phyloP scores from a whole-genome alignment of 2,113 vertebrate species.

The Nansenia antarctica region DNA sequence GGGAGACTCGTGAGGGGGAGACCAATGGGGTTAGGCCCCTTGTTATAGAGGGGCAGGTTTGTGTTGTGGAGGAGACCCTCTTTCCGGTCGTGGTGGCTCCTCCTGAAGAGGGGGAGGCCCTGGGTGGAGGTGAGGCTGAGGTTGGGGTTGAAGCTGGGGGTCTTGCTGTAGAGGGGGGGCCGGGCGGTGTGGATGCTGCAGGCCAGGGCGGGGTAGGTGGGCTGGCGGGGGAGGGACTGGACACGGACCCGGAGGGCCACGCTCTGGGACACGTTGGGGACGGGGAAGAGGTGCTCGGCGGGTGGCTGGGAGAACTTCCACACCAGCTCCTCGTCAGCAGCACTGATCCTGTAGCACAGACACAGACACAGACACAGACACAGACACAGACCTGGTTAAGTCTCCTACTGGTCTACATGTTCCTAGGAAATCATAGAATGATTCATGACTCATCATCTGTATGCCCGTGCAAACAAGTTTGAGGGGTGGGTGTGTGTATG shows the following conservation, averaged over 20 bases:
- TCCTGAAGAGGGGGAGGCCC: conserved; percentile 56
- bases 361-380: too few relatives aligned
- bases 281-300: conserved; percentile 93
- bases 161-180: conserved; percentile 67
- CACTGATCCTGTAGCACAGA: conserved; percentile 85
- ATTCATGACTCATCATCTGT: too few relatives aligned
- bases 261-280: conserved; percentile 93
- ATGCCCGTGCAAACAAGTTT: too few relatives aligned
- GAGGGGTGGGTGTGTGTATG: background rate
- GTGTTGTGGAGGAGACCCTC: conserved; percentile 52
- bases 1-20: conserved; percentile 54
- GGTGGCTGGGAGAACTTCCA: conserved; percentile 95
- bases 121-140: conserved; percentile 59
- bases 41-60: conserved; percentile 81
- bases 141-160: conserved; percentile 65
- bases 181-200: conserved; percentile 92
- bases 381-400: too few relatives aligned
- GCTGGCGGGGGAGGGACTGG: conserved; percentile 95
- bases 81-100: conserved; percentile 55
- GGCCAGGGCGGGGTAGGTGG: conserved; percentile 89
- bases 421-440: too few relatives aligned
- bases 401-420: too few relatives aligned
- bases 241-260: conserved; percentile 96
- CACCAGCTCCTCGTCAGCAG: conserved; percentile 90
- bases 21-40: conserved; percentile 52